Conservation (phyloP, 2,888 invertebrate genomes). For the Aphodius granarius region DNA sequence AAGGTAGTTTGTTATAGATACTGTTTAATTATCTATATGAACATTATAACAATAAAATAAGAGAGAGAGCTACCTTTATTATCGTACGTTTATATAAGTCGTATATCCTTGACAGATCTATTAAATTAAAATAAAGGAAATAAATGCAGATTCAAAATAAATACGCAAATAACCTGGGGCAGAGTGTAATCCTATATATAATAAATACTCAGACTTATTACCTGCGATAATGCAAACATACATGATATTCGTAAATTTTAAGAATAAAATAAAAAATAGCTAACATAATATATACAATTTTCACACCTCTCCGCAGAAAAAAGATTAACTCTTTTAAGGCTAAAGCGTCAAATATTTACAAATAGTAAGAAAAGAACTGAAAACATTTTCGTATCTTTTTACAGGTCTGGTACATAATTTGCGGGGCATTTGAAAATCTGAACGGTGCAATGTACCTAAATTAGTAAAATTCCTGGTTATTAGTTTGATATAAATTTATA, state of each 20-base stretch:
- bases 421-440: neutral
- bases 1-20: constrained; percentile 44
- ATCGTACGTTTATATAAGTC: constrained; percentile 50
- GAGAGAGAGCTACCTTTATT: constrained; percentile 52
- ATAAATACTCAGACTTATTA: constrained; percentile 52
- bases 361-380: constrained; percentile 12
- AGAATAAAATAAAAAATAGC: constrained; percentile 41
- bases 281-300: constrained; percentile 49
- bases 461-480: neutral
- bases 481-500: neutral
- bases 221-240: constrained; percentile 45
- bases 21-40: constrained; percentile 55
- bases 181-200: constrained; percentile 47
- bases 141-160: constrained; percentile 43
- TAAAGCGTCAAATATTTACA: constrained; percentile 18
- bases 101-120: constrained; percentile 50
- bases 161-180: constrained; percentile 41
- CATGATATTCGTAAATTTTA: neutral
- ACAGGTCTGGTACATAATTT: constrained; percentile 12
- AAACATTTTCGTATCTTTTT: constrained; percentile 1
- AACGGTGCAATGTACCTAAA: neutral
- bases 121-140: constrained; percentile 36
- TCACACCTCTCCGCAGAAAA: constrained; percentile 19
- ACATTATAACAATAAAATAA: constrained; percentile 54
- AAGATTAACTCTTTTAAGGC: constrained; percentile 21